A percentile compares a stretch with the other conserved stretches of the same genome.
phyloP scores from a whole-genome alignment of 2,113 vertebrate species.

The Mesoclemmys tuberculata region DNA sequence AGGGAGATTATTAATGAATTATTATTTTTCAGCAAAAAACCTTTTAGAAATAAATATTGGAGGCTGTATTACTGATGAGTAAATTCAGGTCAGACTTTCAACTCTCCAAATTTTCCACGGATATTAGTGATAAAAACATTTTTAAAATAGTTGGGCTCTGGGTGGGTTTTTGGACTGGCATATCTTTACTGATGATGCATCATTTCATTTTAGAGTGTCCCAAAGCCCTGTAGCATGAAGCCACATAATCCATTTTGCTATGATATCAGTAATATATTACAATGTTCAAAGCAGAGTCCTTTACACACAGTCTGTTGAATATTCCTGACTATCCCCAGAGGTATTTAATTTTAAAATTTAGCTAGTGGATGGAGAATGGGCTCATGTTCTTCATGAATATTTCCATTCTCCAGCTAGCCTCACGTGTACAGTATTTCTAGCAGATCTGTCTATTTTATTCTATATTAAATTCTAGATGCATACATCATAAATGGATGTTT shows the following conservation, averaged over 20 bases:
- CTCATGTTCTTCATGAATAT: fast-evolving
- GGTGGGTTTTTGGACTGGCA: background rate
- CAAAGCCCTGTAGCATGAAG: background rate
- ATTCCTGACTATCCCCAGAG: background rate
- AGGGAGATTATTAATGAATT: background rate
- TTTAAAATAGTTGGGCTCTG: background rate
- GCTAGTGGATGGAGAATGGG: fast-evolving
- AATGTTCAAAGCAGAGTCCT: background rate
- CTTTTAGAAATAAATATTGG: background rate
- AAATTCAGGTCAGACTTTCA: fast-evolving
- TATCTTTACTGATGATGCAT: background rate
- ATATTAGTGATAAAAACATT: background rate
- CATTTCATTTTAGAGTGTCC: background rate
- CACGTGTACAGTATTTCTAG: background rate
- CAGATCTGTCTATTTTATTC: background rate
- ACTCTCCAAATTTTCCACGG: background rate
- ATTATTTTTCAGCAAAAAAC: background rate
- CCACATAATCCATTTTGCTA: background rate
- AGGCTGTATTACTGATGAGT: background rate
- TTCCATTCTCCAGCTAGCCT: background rate
- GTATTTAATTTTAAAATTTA: background rate
- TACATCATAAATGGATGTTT: fast-evolving
- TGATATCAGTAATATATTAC: fast-evolving
- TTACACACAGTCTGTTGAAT: background rate
- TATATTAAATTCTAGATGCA: fast-evolving